Evolutionary conservation across 2,797 vertebrate genomes (phyloP).

Genomic region (Chelidonichthys spinosus): DNA sequence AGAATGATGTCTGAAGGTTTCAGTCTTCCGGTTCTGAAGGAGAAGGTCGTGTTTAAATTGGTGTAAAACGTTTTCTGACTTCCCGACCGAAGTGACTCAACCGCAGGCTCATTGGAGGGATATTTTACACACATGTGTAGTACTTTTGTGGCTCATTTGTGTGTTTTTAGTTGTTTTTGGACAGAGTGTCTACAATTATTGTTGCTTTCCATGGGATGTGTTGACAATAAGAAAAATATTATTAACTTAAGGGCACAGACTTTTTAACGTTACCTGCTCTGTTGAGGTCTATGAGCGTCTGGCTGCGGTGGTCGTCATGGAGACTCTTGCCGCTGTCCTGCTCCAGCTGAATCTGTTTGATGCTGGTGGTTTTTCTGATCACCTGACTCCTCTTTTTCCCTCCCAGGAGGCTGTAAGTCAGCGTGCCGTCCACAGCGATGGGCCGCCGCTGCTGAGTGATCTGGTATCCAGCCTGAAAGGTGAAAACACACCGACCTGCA

Average conservation of each 20-base stretch:
- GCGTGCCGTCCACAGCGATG: conserved; percentile 89
- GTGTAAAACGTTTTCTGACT: background rate
- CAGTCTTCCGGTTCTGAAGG: too few species aligned
- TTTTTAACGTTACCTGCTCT: conserved; percentile 79
- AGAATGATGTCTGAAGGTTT: conserved; percentile 5
- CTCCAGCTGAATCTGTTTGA: conserved; percentile 98
- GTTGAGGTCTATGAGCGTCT: conserved; percentile 95
- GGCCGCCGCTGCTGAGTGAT: conserved; percentile 96
- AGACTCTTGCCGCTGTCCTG: conserved; percentile 99
- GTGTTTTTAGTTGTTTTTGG: background rate
- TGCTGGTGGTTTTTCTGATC: conserved; percentile 84
- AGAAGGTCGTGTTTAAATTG: background rate
- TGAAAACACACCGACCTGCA: conserved; percentile 81
- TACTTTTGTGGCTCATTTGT: background rate
- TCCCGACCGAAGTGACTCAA: background rate
- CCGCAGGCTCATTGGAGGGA: too few species aligned
- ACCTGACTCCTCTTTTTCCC: conserved; percentile 83
- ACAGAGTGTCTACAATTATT: background rate
- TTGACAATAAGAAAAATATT: background rate
- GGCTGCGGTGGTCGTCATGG: conserved; percentile 88
- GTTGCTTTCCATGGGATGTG: background rate
- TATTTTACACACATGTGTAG: background rate
- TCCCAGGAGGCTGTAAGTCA: conserved; percentile 85
- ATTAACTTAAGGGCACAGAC: background rate
- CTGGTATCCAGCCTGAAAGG: conserved; percentile 94